Conservation (phyloP, 2,113 vertebrate species). For the Corythaixoides concolor region DNA sequence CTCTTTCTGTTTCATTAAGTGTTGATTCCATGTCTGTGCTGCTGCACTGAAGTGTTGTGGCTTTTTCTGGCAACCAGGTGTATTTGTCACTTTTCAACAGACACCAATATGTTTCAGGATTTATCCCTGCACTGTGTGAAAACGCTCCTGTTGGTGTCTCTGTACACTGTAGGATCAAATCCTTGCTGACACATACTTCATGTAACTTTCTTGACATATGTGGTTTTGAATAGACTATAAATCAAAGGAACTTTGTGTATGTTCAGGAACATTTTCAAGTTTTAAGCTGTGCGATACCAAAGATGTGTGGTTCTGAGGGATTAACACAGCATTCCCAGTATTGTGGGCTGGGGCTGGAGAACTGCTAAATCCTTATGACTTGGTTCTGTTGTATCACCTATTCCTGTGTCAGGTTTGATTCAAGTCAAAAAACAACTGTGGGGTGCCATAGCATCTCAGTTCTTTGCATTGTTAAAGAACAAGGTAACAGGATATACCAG, state of each 20-base stretch:
- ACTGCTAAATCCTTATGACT: not conserved
- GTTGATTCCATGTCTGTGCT: not conserved
- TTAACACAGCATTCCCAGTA: not conserved
- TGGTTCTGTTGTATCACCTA: not conserved
- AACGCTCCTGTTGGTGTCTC: not conserved
- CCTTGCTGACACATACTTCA: not conserved
- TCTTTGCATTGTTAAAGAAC: not conserved
- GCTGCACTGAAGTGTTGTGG: not conserved
- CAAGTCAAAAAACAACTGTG: not conserved
- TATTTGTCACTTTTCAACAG: not conserved
- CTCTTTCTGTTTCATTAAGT: conserved; percentile 20
- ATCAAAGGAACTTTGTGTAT: not conserved
- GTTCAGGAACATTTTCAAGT: not conserved
- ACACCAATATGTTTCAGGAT: not conserved
- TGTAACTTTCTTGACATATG: rapidly evolving
- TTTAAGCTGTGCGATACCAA: not conserved
- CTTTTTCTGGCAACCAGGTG: not conserved
- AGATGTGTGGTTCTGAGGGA: not conserved
- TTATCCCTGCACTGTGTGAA: not conserved
- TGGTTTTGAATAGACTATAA: not conserved
- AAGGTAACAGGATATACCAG: not conserved
- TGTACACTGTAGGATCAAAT: not conserved
- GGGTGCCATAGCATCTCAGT: not conserved
- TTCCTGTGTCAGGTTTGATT: not conserved
- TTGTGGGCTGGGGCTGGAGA: not conserved